A percentile compares a stretch with the other conserved stretches of the same genome.
These are phyloP conservation scores for Hoplostethus atlanticus DNA, from an alignment of 2,797 vertebrate genomes.

Conservation along the genomic window DNA sequence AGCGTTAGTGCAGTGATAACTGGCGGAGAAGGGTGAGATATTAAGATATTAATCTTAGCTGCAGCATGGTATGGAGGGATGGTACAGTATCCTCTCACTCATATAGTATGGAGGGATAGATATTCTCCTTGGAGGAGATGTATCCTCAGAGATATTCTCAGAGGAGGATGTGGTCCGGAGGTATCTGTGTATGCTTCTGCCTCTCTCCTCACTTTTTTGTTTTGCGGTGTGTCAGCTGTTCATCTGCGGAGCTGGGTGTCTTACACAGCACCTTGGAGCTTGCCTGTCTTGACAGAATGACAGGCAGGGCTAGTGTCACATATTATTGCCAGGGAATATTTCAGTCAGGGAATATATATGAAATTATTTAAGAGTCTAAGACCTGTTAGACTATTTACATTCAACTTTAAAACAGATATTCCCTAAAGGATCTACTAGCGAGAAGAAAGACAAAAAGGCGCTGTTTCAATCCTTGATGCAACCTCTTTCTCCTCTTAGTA, in stretches of 20 bases:
- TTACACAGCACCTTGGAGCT: slow-evolving; percentile 55
- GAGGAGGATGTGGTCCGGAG: slow-evolving; percentile 15
- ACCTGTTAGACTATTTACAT: slow-evolving; percentile 9
- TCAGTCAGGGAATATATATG: slow-evolving; percentile 35
- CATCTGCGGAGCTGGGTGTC: slow-evolving; percentile 46
- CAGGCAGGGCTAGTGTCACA: slow-evolving; percentile 47
- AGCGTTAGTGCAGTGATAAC: slow-evolving; percentile 25
- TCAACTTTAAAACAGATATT: not conserved
- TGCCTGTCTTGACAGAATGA: slow-evolving; percentile 42
- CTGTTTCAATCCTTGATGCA: not conserved
- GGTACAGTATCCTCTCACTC: slow-evolving; percentile 35
- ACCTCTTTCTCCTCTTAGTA: not conserved
- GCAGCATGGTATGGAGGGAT: slow-evolving; percentile 9
- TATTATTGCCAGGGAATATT: slow-evolving; percentile 47
- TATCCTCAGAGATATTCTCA: slow-evolving; percentile 1
- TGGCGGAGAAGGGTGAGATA: slow-evolving; percentile 24
- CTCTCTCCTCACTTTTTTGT: slow-evolving; percentile 59
- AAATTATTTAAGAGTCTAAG: slow-evolving; percentile 36
- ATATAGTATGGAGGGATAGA: slow-evolving; percentile 26
- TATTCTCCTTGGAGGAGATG: slow-evolving; percentile 27
- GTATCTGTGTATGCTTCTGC: slow-evolving; percentile 60
- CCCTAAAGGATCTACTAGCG: not conserved
- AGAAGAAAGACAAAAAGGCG: not conserved
- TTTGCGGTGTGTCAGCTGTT: slow-evolving; percentile 69
- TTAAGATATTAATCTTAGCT: slow-evolving; percentile 44